phyloP scores from a whole-genome alignment of 2,797 vertebrate genomes.

The Carcharodon carcharias region DNA sequence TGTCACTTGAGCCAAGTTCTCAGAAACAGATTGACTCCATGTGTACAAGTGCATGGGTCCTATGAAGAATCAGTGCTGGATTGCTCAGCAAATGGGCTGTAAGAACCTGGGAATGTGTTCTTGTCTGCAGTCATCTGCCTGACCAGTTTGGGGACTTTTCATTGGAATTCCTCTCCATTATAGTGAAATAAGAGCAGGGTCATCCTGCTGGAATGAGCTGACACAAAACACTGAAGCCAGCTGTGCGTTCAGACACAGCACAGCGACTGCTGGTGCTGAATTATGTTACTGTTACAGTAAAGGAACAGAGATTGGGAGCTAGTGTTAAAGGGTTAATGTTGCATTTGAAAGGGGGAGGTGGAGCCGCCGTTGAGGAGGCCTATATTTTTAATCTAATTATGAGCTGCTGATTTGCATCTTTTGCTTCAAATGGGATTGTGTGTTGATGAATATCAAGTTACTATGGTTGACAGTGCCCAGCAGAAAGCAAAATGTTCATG shows the following conservation, averaged over 20 bases:
- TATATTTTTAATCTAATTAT: neutral
- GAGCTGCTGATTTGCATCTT: neutral
- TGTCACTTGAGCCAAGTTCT: constrained; percentile 1
- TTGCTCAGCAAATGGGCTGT: neutral
- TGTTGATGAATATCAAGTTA: neutral
- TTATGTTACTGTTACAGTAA: neutral
- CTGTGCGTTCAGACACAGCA: neutral
- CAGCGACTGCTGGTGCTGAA: neutral
- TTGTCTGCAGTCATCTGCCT: neutral
- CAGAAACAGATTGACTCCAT: constrained; percentile 5
- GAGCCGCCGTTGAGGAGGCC: neutral
- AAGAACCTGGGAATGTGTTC: neutral
- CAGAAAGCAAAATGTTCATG: neutral
- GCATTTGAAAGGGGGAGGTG: neutral
- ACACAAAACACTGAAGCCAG: neutral
- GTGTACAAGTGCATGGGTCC: neutral
- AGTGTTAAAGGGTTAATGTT: neutral
- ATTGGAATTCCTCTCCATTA: neutral
- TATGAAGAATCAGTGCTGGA: neutral
- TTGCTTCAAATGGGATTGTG: neutral
- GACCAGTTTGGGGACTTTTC: neutral
- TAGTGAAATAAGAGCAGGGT: neutral
- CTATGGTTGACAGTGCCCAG: neutral
- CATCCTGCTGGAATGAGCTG: neutral
- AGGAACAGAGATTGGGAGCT: neutral